These are phyloP conservation scores for Ophion ventricosus DNA, from an alignment of 2,888 invertebrate genomes.

Conservation along the genomic window DNA sequence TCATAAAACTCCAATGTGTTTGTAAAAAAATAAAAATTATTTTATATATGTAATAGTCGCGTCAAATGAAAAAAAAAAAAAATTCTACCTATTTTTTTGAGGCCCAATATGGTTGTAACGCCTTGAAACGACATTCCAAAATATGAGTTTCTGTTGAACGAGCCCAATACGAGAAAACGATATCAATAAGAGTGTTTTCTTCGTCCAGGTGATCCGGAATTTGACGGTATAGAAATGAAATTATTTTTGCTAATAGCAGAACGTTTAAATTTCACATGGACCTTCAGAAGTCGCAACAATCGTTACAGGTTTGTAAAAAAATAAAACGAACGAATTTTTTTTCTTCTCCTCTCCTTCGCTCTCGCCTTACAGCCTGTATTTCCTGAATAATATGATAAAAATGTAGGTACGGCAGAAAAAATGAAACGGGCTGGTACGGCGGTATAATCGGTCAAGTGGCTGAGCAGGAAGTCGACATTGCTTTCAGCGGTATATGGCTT, in stretches of 20 bases:
- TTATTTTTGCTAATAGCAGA: conserved; percentile 76
- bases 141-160: too few relatives aligned
- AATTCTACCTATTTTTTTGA: too few relatives aligned
- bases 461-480: conserved; percentile 75
- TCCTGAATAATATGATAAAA: neutral
- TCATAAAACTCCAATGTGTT: too few relatives aligned
- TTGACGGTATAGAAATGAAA: conserved; percentile 76
- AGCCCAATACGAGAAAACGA: neutral
- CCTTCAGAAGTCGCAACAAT: conserved; percentile 71
- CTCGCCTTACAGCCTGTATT: neutral
- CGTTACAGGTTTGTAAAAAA: conserved; percentile 45
- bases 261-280: conserved; percentile 78
- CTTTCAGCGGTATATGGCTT: conserved; percentile 77
- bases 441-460: conserved; percentile 75
- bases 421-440: conserved; percentile 73
- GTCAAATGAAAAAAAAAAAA: too few relatives aligned
- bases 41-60: too few relatives aligned
- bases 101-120: too few relatives aligned
- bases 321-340: neutral
- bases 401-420: conserved; percentile 74
- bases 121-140: neutral
- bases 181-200: neutral
- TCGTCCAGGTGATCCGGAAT: conserved; percentile 69
- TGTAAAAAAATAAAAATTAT: too few relatives aligned
- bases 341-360: neutral